Conservation (phyloP, 2,797 vertebrate species). For the Sibirionetta formosa region DNA sequence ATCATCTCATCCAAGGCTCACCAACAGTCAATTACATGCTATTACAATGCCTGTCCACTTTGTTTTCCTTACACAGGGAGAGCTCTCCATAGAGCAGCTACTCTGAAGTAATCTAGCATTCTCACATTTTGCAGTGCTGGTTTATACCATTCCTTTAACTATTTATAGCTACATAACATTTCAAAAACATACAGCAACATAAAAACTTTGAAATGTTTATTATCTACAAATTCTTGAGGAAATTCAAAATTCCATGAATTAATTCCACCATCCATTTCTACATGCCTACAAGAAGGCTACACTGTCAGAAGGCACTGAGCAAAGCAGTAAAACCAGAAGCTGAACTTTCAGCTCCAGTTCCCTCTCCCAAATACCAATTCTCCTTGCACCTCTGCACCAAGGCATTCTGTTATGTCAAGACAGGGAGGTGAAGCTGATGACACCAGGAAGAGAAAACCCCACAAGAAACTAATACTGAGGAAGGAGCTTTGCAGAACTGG, state of each 20-base stretch:
- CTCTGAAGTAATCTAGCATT: background rate
- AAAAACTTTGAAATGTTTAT: background rate
- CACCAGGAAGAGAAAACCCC: too few species aligned
- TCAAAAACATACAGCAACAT: background rate
- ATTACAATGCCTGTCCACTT: background rate
- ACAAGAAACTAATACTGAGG: accelerated
- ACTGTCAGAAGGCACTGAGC: background rate
- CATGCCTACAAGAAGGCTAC: background rate
- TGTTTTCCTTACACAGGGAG: background rate
- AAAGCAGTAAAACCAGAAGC: background rate
- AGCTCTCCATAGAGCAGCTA: background rate
- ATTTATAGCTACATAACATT: background rate
- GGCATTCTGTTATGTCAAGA: accelerated
- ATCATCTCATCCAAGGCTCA: background rate
- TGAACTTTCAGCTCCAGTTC: background rate
- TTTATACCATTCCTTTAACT: background rate
- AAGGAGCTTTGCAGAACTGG: background rate
- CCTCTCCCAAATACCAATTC: background rate
- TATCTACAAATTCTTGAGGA: background rate
- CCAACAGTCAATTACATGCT: background rate
- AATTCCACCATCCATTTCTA: background rate
- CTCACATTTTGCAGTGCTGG: accelerated
- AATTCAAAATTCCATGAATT: background rate
- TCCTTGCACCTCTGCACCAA: background rate
- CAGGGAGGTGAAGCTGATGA: background rate